Percentiles rank a stretch among this genome's conserved stretches.
Conservation (phyloP, 2,888 invertebrate genomes). For the Eurois occulta region DNA sequence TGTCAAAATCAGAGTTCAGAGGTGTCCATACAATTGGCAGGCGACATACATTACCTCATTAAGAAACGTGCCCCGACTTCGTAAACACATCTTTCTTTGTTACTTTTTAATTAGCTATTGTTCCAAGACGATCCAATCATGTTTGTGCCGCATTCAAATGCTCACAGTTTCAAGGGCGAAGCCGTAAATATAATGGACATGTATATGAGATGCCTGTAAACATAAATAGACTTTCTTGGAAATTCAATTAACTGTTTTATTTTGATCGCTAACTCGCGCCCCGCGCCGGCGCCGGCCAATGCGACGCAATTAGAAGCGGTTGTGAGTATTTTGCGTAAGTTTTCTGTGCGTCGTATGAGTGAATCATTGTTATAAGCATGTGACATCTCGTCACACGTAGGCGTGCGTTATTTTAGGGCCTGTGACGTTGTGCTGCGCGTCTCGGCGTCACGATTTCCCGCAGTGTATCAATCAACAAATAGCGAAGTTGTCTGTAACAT, state of each 20-base stretch:
- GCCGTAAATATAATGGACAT: slow-evolving; percentile 68
- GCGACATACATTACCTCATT: slow-evolving; percentile 30
- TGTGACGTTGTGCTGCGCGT: slow-evolving; percentile 59
- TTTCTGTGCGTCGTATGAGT: slow-evolving; percentile 52
- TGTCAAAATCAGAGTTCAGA: slow-evolving; percentile 28
- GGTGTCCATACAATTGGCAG: slow-evolving; percentile 23
- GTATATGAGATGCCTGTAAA: slow-evolving; percentile 74
- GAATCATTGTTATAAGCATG: slow-evolving; percentile 63
- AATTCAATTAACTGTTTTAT: slow-evolving; percentile 74
- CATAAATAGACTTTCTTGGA: slow-evolving; percentile 81
- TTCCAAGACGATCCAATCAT: slow-evolving; percentile 18
- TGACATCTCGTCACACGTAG: slow-evolving; percentile 43
- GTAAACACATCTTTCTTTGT: slow-evolving; percentile 28
- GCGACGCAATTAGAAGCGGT: slow-evolving; percentile 63
- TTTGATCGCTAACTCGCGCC: slow-evolving; percentile 68
- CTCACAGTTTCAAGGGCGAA: slow-evolving; percentile 71
- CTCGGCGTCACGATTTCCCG: slow-evolving; percentile 44
- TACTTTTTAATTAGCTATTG: slow-evolving; percentile 52
- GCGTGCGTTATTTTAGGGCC: slow-evolving; percentile 41
- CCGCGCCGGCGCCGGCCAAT: slow-evolving; percentile 44
- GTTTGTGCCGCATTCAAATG: slow-evolving; percentile 44
- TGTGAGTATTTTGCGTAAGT: slow-evolving; percentile 67
- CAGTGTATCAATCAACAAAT: slow-evolving; percentile 22
- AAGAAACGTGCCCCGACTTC: slow-evolving; percentile 26
- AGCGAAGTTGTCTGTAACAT: neutral